Conservation (phyloP, 2,888 invertebrate species). For the Agonum fuliginosum region DNA sequence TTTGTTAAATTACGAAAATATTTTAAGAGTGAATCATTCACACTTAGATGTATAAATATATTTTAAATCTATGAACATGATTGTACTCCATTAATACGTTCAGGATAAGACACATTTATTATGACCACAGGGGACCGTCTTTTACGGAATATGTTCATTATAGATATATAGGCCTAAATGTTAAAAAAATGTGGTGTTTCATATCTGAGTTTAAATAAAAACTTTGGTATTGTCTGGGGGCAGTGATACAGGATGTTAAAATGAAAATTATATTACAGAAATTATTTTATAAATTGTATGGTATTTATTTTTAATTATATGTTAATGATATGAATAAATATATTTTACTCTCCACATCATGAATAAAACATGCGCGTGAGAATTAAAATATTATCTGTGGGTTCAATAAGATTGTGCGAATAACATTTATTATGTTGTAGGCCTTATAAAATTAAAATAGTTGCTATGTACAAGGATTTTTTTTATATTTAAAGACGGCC, state of each 20-base stretch:
- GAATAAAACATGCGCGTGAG: too few relatives aligned
- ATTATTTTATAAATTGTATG: too few relatives aligned
- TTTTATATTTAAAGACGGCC: constrained; percentile 20
- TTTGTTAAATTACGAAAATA: constrained; percentile 56
- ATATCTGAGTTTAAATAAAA: too few relatives aligned
- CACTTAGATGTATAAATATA: constrained; percentile 56
- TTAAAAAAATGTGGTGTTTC: background rate
- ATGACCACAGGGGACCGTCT: constrained; percentile 64
- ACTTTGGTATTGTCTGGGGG: too few relatives aligned
- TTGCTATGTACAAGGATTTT: background rate
- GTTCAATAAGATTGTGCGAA: too few relatives aligned
- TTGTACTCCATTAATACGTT: constrained; percentile 66
- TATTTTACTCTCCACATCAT: too few relatives aligned
- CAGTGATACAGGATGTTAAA: too few relatives aligned
- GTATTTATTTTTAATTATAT: too few relatives aligned
- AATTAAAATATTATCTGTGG: too few relatives aligned
- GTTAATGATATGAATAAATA: too few relatives aligned
- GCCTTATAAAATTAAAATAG: background rate
- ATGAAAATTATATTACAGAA: too few relatives aligned
- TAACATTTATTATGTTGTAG: too few relatives aligned
- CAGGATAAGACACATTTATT: constrained; percentile 68
- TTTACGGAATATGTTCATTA: background rate
- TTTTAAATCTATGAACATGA: constrained; percentile 62
- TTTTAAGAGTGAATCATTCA: constrained; percentile 55
- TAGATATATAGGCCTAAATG: constrained; percentile 35